Conservation (phyloP, 2,888 invertebrate species). For the Eilema griseolum region DNA sequence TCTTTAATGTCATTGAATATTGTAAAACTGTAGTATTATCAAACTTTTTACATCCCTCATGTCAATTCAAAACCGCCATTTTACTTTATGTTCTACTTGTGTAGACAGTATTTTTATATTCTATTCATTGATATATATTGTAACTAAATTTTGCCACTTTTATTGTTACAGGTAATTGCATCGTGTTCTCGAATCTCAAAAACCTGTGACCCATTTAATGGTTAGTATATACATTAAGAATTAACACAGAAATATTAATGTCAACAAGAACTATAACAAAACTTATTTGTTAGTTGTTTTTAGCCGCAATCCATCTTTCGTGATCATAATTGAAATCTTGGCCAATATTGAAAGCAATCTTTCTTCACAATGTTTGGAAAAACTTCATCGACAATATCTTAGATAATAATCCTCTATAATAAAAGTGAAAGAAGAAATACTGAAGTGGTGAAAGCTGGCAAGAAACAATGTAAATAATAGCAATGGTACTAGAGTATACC, state of each 20-base stretch:
- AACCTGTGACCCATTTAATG: background rate
- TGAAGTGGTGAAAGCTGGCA: background rate
- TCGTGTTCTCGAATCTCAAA: background rate
- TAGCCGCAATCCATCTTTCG: constrained; percentile 33
- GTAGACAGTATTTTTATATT: no score
- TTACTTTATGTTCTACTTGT: no score
- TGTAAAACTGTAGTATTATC: no score
- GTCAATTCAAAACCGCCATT: no score
- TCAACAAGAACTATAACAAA: constrained; percentile 20
- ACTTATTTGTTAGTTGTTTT: constrained; percentile 42
- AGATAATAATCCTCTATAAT: constrained; percentile 3
- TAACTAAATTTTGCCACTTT: background rate
- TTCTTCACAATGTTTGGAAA: constrained; percentile 24
- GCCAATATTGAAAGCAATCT: constrained; percentile 29
- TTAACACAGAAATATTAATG: constrained; percentile 28
- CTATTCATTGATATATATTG: no score
- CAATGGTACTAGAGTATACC: background rate
- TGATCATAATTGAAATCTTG: constrained; percentile 56
- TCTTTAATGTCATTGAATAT: no score
- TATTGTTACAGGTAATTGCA: background rate
- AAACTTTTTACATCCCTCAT: no score
- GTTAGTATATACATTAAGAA: background rate
- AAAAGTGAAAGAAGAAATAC: background rate
- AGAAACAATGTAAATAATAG: background rate
- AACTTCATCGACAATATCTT: constrained; percentile 26